Evolutionary conservation across 1,140 invertebrate species (phyloP), one percentile per base, ranked within the genome.

Genomic region (Drosophila triauraria): DNA sequence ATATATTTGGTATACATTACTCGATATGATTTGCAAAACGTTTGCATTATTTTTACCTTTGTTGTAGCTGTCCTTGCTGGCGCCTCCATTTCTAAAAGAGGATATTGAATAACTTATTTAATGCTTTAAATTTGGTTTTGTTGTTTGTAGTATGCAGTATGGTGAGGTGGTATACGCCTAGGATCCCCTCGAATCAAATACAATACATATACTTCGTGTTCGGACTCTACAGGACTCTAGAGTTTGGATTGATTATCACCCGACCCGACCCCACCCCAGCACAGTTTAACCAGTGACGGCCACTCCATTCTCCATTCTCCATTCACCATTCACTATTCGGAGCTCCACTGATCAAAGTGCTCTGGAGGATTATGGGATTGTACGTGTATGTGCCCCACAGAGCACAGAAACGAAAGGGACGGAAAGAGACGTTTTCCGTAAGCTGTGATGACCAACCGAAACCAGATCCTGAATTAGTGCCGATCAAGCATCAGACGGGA

Each of bases 21-120:
- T 90, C 85, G 90, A 85, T 88, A 78, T 75, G 53, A 53, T 78
- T 54, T 76, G 90, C 82, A 91, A 56, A 56, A 83, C 75, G 43
- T 63, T 91, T 91, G 90, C 86, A 91, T 86, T 86, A 82, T 95
- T 96, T 96, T 96, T 96, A 96, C 96, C 96, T 96, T 96, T 96
- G 94, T 96, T 96, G 96, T 94, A 96, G 96, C 95, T 96, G 95
- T 96, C 96, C 95, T 95, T 95, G 94, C 95, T 95, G 95, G 95
- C 95, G 95, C 96, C 95, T 95, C 96, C 96, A 95, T 95, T 95
- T 96, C 96, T 96, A 96, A 96, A 96, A 96, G 95, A 96, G 96
- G 96, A 96, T 95, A 96, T 95, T 94, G 94, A 74, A 94, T 94
- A 90, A 93, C 95, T 95, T 94, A 95, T 94, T 95, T 95, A 94